Evolutionary conservation across 1,140 invertebrate species (phyloP), one percentile per base, ranked within the genome.

Genomic region (Uloborus diversus): DNA sequence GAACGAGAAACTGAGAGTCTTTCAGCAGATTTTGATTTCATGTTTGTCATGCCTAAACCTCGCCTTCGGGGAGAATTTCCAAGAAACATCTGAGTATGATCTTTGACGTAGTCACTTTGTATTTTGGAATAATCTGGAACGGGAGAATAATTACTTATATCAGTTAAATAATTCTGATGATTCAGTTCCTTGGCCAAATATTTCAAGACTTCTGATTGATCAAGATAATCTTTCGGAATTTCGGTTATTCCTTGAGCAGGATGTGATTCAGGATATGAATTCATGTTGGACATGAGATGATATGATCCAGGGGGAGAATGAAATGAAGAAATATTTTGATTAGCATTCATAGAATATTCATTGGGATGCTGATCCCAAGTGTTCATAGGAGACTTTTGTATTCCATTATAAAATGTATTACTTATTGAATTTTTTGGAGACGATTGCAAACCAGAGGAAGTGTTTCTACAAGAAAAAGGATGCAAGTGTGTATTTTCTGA

Each of bases 221-320:
- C 93, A 2, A 95, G 88, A 85, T 94, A 94, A 87, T 94, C 93
- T 84, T 93, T 92, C 20, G 93, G 93, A 84, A 94, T 94, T 85
- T 94, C 93, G 1, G 92, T 93, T 81, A 94, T 92, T 88, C 94
- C 93, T 86, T 93, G 89, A 64, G 89, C 89, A 85, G 85, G 80
- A 4, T 85, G 84, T 11, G 27, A 13, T 51, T 78, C 32, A 37
- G 30, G 70, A 65, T 68, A 81, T 3, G 70, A 33, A 23, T 56
- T 35, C 20, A 20, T 28, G 3, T 33, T 33, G 4, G 79, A 57
- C 5, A 56, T 7, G 5, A 25, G 25, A 20, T 53, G 42, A 49
- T 59, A 49, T 5, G 27, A 20, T 4, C 53, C 35, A n/a, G 47
- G 37, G 13, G 53, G 11, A 37, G 73, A 57, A 56, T 25, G 57